phyloP scores from a whole-genome alignment of 2,113 vertebrate genomes.

The Podarcis cretensis region DNA sequence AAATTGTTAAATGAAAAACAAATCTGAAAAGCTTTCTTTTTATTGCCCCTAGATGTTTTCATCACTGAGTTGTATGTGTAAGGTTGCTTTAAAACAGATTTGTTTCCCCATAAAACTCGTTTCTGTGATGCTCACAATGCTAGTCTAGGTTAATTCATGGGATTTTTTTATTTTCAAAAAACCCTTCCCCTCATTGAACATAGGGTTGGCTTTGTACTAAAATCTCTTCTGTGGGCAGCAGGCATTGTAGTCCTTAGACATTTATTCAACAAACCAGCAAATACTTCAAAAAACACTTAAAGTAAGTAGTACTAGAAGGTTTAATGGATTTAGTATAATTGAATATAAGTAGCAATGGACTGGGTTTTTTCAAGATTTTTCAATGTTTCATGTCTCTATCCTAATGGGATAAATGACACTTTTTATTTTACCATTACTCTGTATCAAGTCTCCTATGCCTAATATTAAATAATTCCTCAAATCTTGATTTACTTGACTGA shows the following conservation, averaged over 20 bases:
- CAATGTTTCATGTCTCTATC: slow-evolving; percentile 62
- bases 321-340: slow-evolving; percentile 65
- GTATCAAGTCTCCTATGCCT: slow-evolving; percentile 72
- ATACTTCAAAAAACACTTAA: neutral
- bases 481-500: slow-evolving; percentile 80
- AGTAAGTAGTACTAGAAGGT: neutral
- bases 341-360: slow-evolving; percentile 67
- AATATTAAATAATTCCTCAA: slow-evolving; percentile 75
- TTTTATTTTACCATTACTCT: slow-evolving; percentile 68
- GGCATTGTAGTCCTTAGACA: neutral
- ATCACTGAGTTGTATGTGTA: neutral
- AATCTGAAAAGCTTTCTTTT: neutral
- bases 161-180: neutral
- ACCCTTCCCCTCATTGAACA: neutral
- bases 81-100: neutral
- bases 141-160: neutral
- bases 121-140: neutral
- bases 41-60: neutral
- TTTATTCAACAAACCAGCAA: neutral
- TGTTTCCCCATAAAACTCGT: neutral
- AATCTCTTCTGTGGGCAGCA: neutral
- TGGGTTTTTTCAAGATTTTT: slow-evolving; percentile 33
- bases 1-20: neutral
- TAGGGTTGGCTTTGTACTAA: slow-evolving; percentile 8
- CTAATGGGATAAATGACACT: slow-evolving; percentile 77